Evolutionary conservation across 2,113 vertebrate species (phyloP).

Genomic region (Blennius ocellaris): DNA sequence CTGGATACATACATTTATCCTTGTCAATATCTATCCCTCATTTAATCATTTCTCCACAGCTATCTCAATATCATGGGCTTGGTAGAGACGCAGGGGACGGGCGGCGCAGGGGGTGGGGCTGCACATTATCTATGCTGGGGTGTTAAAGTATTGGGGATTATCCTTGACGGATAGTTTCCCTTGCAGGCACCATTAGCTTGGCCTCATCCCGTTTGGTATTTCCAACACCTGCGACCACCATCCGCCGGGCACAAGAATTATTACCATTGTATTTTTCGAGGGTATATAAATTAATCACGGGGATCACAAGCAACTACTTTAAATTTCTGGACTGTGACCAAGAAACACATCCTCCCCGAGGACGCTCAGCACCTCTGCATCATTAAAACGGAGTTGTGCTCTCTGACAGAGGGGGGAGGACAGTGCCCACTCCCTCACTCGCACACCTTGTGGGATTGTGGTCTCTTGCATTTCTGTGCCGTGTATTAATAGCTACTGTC

Average conservation of each 20-base stretch:
- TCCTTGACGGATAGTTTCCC: slow-evolving; percentile 81
- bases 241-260: slow-evolving; percentile 80
- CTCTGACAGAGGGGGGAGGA: slow-evolving; percentile 51
- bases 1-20: slow-evolving; percentile 58
- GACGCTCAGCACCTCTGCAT: slow-evolving; percentile 70
- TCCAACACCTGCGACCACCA: slow-evolving; percentile 82
- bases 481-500: slow-evolving; percentile 53
- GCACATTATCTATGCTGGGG: slow-evolving; percentile 74
- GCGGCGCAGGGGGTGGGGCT: neutral
- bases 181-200: slow-evolving; percentile 84
- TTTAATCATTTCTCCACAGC: slow-evolving; percentile 67
- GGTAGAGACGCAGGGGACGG: slow-evolving; percentile 34
- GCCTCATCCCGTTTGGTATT: slow-evolving; percentile 82
- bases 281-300: slow-evolving; percentile 83
- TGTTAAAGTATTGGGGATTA: slow-evolving; percentile 82
- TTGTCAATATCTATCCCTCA: slow-evolving; percentile 60
- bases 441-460: slow-evolving; percentile 36
- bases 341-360: slow-evolving; percentile 74
- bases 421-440: slow-evolving; percentile 46
- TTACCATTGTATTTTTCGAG: slow-evolving; percentile 79
- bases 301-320: slow-evolving; percentile 79
- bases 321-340: slow-evolving; percentile 81
- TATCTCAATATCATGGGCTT: slow-evolving; percentile 74
- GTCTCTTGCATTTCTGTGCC: slow-evolving; percentile 33
- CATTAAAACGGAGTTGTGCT: slow-evolving; percentile 76